phyloP scores from a whole-genome alignment of 2,797 vertebrate species.

The Xiphorhynchus erythropygius region DNA sequence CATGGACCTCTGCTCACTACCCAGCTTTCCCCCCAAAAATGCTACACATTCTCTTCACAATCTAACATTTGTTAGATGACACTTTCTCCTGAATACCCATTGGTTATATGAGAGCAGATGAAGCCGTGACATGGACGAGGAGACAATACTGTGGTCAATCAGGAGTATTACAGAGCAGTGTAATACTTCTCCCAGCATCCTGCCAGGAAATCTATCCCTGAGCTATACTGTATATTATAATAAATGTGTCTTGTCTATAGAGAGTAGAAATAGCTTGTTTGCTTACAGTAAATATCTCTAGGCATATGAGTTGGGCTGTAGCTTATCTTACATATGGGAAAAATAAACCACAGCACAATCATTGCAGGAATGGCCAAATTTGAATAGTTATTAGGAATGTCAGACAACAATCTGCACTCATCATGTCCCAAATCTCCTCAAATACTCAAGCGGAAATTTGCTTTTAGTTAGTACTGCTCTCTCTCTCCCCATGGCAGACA shows the following conservation, averaged over 20 bases:
- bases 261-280: conserved; percentile 8
- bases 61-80: neutral
- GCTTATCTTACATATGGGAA: neutral
- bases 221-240: neutral
- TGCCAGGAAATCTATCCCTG: neutral
- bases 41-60: neutral
- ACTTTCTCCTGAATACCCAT: neutral
- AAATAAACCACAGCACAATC: neutral
- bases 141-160: neutral
- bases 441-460: neutral
- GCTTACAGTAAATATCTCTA: conserved; percentile 16
- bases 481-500: neutral
- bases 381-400: neutral
- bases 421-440: neutral
- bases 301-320: neutral
- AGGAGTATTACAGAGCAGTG: neutral
- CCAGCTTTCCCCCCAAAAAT: fast-evolving
- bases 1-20: neutral
- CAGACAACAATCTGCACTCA: neutral
- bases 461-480: neutral
- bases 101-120: neutral
- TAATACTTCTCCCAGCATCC: neutral
- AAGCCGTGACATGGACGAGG: neutral
- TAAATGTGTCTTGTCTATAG: neutral
- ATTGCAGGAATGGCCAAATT: neutral